Percentiles rank a stretch among this genome's conserved stretches.
These are phyloP conservation scores for Cathartes aura DNA, from an alignment of 2,113 vertebrate species.

Conservation along the genomic window DNA sequence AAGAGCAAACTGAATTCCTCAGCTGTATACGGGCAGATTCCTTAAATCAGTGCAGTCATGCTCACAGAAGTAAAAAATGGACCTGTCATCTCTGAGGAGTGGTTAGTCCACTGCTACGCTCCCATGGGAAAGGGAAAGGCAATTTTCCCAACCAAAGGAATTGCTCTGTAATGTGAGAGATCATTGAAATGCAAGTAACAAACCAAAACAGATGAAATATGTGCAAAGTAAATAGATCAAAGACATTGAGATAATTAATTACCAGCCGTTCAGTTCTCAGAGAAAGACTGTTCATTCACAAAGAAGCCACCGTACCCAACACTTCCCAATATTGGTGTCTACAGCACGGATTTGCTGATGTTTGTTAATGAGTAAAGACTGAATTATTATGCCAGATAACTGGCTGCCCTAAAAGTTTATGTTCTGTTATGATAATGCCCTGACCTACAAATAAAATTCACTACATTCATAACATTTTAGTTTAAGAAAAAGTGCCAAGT, in stretches of 20 bases:
- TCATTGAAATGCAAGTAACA: conserved; percentile 63
- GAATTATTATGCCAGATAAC: conserved; percentile 28
- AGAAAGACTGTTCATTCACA: conserved; percentile 47
- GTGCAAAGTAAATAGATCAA: conserved; percentile 59
- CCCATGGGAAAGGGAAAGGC: conserved; percentile 62
- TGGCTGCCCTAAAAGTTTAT: neutral
- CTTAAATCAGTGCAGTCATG: conserved; percentile 47
- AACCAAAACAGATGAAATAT: conserved; percentile 67
- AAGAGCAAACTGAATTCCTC: conserved; percentile 1
- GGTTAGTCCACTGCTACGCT: neutral
- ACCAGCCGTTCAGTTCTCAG: conserved; percentile 27
- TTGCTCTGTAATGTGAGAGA: conserved; percentile 19
- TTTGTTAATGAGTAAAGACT: conserved; percentile 44
- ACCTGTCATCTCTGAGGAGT: conserved; percentile 29
- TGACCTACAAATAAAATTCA: neutral
- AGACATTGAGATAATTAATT: conserved; percentile 64
- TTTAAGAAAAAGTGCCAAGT: neutral
- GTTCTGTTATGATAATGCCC: neutral
- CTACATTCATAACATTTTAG: neutral
- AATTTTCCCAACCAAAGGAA: conserved; percentile 54
- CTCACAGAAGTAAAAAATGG: conserved; percentile 52
- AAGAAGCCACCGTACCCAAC: conserved; percentile 27
- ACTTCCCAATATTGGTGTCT: neutral
- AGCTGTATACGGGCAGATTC: conserved; percentile 22
- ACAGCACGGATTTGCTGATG: neutral